phyloP scores from a whole-genome alignment of 1,140 invertebrate species.

The Globodera rostochiensis region DNA sequence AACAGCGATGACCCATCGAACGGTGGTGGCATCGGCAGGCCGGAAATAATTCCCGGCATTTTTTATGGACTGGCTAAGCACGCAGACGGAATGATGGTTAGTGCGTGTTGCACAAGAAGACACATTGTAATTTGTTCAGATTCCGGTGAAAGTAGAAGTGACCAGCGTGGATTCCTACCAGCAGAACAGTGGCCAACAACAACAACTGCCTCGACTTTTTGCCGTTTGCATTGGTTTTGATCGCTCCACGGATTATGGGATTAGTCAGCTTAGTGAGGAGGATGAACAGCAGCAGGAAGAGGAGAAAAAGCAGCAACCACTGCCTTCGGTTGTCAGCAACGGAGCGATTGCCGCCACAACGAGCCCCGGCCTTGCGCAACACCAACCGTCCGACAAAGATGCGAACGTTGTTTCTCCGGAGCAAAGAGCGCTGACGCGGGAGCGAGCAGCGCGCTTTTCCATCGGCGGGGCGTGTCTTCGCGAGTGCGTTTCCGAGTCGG shows the following conservation, averaged over 20 bases:
- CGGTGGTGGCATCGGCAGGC: not conserved
- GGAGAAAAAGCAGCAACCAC: not conserved
- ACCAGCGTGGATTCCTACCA: not conserved
- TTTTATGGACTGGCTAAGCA: constrained; percentile 56
- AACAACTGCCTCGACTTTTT: constrained; percentile 39
- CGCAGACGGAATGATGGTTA: constrained; percentile 29
- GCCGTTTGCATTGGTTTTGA: constrained; percentile 52
- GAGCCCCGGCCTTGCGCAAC: not conserved
- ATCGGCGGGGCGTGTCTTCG: constrained; percentile 31
- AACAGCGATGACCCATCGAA: not conserved
- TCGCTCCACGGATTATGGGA: constrained; percentile 51
- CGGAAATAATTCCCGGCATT: constrained; percentile 38
- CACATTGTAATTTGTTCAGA: constrained; percentile 26
- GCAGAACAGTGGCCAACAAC: not conserved
- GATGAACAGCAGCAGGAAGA: constrained; percentile 24
- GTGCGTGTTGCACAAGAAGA: not conserved
- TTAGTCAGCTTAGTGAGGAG: constrained; percentile 37
- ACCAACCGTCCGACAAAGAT: constrained; percentile 16
- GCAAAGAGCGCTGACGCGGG: not conserved
- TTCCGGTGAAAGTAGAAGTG: constrained; percentile 48
- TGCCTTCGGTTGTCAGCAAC: not conserved
- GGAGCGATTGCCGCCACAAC: not conserved
- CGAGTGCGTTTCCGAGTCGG: constrained; percentile 28
- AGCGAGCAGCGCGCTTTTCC: constrained; percentile 19
- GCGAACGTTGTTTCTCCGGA: not conserved